These are phyloP conservation scores for Papilio dardanus DNA, from an alignment of 1,140 invertebrate species.

Conservation along the genomic window DNA sequence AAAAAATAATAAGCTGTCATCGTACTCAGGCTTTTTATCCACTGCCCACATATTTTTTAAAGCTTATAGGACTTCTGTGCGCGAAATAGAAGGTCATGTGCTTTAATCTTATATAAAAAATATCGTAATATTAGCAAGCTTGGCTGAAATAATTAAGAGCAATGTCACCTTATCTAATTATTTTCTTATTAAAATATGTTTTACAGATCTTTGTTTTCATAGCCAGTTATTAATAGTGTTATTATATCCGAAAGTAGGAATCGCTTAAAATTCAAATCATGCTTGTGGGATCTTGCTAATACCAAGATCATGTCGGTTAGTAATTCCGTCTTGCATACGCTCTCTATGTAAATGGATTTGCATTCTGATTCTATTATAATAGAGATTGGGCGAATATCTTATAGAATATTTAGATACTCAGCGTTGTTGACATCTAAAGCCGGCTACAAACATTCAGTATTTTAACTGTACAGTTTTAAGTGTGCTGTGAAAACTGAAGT, in stretches of 20 bases:
- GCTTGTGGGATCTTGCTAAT: neutral
- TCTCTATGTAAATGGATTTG: slow-evolving; percentile 8
- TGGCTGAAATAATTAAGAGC: too few species aligned
- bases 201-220: neutral
- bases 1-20: slow-evolving; percentile 11
- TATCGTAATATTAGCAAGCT: too few species aligned
- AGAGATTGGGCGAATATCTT: neutral
- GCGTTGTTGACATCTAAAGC: too few species aligned
- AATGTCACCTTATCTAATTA: too few species aligned
- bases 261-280: slow-evolving; percentile 18
- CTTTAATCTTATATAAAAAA: too few species aligned
- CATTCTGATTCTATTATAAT: slow-evolving; percentile 9
- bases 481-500: too few species aligned
- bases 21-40: neutral
- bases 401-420: neutral
- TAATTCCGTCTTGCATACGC: slow-evolving; percentile 15
- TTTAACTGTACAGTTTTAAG: too few species aligned
- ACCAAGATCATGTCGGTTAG: slow-evolving; percentile 14
- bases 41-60: neutral
- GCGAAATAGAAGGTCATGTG: too few species aligned
- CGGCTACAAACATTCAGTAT: too few species aligned
- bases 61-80: neutral
- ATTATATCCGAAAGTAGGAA: neutral
- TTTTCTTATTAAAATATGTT: too few species aligned
- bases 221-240: neutral